Conservation (phyloP, 1,140 invertebrate genomes). For the Zaprionus nigranus region DNA sequence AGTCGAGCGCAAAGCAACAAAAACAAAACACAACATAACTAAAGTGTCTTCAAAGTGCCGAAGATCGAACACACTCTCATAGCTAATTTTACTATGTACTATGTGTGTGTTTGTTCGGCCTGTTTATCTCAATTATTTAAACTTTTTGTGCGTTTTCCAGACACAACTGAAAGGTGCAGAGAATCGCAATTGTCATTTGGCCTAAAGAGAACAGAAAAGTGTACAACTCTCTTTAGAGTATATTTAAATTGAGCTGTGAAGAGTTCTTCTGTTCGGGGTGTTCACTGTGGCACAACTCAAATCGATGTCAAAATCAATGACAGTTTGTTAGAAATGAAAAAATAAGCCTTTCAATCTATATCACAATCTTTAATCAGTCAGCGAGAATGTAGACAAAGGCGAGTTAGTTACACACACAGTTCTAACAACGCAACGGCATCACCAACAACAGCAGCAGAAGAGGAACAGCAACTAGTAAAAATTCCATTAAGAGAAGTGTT, state of each 20-base stretch:
- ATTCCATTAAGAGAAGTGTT: constrained; percentile 1
- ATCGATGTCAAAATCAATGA: neutral
- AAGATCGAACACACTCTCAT: neutral
- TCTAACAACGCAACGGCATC: constrained; percentile 6
- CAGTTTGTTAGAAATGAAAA: neutral
- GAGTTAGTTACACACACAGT: neutral
- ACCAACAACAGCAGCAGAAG: constrained; percentile 1
- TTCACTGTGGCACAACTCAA: neutral
- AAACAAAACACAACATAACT: constrained; percentile 5
- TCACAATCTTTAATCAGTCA: constrained; percentile 5
- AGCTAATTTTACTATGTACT: neutral
- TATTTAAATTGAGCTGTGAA: neutral
- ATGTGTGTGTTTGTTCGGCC: neutral
- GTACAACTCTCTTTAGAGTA: neutral
- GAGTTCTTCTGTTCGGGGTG: neutral
- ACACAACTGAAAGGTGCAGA: neutral
- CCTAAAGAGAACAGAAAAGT: neutral
- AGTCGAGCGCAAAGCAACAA: neutral
- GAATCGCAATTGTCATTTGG: neutral
- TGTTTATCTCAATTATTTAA: neutral
- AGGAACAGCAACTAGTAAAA: neutral
- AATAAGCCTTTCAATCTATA: neutral
- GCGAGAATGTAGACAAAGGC: constrained; percentile 3
- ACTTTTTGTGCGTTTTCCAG: neutral
- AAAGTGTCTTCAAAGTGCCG: neutral